Evolutionary conservation across 2,113 vertebrate genomes (phyloP).

Genomic region (Salminus brasiliensis): DNA sequence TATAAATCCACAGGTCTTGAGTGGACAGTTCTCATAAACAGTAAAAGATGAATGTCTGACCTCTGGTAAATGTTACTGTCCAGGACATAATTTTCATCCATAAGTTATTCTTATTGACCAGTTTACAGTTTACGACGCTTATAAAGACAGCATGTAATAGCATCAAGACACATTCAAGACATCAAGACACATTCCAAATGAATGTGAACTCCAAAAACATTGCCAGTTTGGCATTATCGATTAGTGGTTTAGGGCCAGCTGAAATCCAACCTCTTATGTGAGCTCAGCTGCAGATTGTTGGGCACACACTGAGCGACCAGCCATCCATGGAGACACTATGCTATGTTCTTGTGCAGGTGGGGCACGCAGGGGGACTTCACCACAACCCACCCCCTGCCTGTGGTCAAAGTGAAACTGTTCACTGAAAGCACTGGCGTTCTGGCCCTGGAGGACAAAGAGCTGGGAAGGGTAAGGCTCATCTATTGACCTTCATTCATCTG

Average conservation of each 20-base stretch:
- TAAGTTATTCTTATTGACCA: no score
- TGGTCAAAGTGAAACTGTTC: slow-evolving; percentile 97
- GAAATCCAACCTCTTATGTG: neutral
- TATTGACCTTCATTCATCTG: neutral
- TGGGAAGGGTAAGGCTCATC: slow-evolving; percentile 85
- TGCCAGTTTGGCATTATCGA: neutral
- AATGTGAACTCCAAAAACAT: neutral
- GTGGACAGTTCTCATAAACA: no score
- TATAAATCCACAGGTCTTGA: no score
- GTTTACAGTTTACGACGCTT: no score
- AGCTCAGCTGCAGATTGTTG: neutral
- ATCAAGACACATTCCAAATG: no score
- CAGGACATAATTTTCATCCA: no score
- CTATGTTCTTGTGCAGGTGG: slow-evolving; percentile 81
- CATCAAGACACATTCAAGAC: no score
- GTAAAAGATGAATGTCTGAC: no score
- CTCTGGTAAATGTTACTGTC: no score
- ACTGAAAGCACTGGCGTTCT: slow-evolving; percentile 94
- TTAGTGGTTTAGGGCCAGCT: neutral
- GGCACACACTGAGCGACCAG: neutral
- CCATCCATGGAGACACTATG: neutral
- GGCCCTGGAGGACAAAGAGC: slow-evolving; percentile 96
- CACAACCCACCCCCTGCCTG: slow-evolving; percentile 90
- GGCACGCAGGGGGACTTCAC: slow-evolving; percentile 98
- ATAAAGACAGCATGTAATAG: no score